Evolutionary conservation across 2,113 vertebrate species (phyloP).

Genomic region (Perognathus longimembris): DNA sequence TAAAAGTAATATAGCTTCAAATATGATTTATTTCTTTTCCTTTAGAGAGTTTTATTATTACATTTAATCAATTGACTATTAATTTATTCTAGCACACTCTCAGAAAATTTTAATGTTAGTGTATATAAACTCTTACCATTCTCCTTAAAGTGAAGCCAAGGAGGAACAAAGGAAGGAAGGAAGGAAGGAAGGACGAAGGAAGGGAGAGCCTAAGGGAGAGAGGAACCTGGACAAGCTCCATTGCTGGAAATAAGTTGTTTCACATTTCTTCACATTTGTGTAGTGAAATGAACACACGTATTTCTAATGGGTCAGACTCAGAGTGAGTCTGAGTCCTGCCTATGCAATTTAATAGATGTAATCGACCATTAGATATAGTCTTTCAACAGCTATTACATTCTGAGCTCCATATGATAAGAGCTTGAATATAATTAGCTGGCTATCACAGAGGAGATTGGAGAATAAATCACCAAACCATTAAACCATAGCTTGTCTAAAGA

Average conservation of each 20-base stretch:
- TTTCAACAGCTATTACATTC: neutral
- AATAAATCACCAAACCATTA: neutral
- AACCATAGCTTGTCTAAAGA: neutral
- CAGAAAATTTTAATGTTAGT: neutral
- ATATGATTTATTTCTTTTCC: neutral
- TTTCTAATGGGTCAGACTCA: neutral
- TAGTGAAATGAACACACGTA: neutral
- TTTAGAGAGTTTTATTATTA: neutral
- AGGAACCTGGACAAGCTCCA: neutral
- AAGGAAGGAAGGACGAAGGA: neutral
- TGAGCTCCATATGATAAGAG: neutral
- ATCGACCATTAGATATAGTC: neutral
- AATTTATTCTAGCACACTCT: neutral
- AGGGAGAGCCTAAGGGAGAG: too few relatives aligned
- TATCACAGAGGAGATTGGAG: neutral
- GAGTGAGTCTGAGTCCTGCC: too few relatives aligned
- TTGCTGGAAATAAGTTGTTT: neutral
- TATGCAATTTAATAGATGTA: neutral
- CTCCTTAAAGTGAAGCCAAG: too few relatives aligned
- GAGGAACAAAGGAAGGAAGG: neutral
- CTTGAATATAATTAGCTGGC: neutral
- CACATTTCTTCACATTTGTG: neutral
- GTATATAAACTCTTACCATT: neutral
- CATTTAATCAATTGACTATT: neutral
- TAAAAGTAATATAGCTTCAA: neutral